Conservation (phyloP, 2,888 invertebrate species). For the Calliscelio sp. region DNA sequence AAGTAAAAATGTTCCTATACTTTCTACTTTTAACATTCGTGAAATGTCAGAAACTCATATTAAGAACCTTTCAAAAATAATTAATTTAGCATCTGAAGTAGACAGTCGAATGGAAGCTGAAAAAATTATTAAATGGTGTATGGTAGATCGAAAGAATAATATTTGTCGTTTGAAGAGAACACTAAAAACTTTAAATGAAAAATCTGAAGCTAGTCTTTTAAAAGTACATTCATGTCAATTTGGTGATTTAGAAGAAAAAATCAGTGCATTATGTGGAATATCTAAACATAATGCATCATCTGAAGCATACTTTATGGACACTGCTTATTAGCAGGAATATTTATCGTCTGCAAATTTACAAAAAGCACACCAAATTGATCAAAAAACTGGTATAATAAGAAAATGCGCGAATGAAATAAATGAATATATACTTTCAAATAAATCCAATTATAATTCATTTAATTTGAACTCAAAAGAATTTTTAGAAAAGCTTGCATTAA, state of each 20-base stretch:
- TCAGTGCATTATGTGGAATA: constrained; percentile 4
- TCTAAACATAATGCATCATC: constrained; percentile 22
- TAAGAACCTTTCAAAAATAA: not conserved
- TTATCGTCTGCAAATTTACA: not conserved
- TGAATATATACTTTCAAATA: not conserved
- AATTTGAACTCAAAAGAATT: not conserved
- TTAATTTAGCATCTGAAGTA: constrained; percentile 12
- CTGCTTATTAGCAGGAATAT: not conserved
- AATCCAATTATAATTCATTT: not conserved
- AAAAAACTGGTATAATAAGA: not conserved
- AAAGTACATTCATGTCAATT: constrained; percentile 1
- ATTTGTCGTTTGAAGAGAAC: constrained; percentile 8
- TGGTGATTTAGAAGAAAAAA: constrained; percentile 6
- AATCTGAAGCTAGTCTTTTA: constrained; percentile 17
- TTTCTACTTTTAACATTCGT: constrained; percentile 18
- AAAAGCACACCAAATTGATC: not conserved
- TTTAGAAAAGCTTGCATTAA: not conserved
- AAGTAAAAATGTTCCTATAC: constrained; percentile 3
- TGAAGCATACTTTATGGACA: constrained; percentile 14
- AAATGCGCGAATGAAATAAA: not conserved
- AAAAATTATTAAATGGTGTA: constrained; percentile 26
- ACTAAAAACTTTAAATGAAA: constrained; percentile 11
- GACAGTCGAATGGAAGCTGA: constrained; percentile 20
- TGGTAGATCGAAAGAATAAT: constrained; percentile 4
- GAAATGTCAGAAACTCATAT: constrained; percentile 20